phyloP scores from a whole-genome alignment of 1,140 invertebrate genomes.

The Chlorops oryzae region DNA sequence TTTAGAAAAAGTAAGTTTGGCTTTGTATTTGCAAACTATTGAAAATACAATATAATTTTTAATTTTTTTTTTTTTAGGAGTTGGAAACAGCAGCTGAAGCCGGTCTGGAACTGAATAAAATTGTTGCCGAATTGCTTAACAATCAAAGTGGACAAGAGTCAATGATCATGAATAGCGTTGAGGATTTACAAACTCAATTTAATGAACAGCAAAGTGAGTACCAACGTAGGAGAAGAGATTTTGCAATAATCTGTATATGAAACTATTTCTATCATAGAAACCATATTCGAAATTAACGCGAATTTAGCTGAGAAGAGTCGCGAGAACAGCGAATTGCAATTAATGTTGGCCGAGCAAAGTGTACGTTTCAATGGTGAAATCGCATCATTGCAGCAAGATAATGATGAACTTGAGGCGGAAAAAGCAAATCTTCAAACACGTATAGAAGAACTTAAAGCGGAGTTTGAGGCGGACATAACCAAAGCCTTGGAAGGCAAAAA shows the following conservation, averaged over 20 bases:
- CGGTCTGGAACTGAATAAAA: slow-evolving; percentile 59
- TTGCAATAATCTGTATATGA: background rate
- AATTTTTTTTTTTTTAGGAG: slow-evolving; percentile 41
- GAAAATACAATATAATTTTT: background rate
- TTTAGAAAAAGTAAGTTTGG: slow-evolving; percentile 50
- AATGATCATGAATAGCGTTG: slow-evolving; percentile 55
- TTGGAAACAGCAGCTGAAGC: slow-evolving; percentile 60
- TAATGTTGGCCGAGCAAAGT: slow-evolving; percentile 49
- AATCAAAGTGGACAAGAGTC: slow-evolving; percentile 56
- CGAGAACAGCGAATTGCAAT: slow-evolving; percentile 51
- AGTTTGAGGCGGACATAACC: slow-evolving; percentile 37
- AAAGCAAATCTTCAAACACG: slow-evolving; percentile 49
- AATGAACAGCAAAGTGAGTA: slow-evolving; percentile 54
- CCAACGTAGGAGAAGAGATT: background rate
- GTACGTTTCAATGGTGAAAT: slow-evolving; percentile 42
- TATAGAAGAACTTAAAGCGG: slow-evolving; percentile 44
- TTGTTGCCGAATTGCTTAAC: slow-evolving; percentile 59
- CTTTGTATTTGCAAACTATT: background rate
- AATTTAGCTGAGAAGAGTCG: slow-evolving; percentile 51
- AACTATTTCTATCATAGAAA: slow-evolving; percentile 27
- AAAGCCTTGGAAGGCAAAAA: slow-evolving; percentile 42
- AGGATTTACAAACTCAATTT: slow-evolving; percentile 57
- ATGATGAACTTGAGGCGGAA: slow-evolving; percentile 37
- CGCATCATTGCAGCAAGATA: slow-evolving; percentile 35
- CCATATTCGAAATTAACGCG: slow-evolving; percentile 50